These are phyloP conservation scores for Rhea americana DNA, from an alignment of 2,113 vertebrate species.

Conservation along the genomic window DNA sequence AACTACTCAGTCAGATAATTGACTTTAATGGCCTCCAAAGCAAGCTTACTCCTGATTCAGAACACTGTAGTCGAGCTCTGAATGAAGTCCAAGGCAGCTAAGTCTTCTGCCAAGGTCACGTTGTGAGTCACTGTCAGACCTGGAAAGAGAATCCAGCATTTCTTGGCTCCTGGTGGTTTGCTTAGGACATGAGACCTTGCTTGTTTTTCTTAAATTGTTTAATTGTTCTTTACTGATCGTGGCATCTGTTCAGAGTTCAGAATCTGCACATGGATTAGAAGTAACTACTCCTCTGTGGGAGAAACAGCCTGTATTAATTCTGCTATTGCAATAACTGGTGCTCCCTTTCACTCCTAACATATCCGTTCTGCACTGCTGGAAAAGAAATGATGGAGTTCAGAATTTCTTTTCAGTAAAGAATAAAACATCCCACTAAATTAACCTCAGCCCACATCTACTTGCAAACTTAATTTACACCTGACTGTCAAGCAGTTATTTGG, in stretches of 20 bases:
- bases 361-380: accelerated
- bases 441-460: constrained; percentile 25
- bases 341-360: constrained; percentile 7
- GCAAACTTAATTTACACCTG: constrained; percentile 52
- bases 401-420: background rate
- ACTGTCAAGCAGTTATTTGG: constrained; percentile 21
- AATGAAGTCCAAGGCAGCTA: constrained; percentile 29
- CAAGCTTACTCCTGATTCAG: constrained; percentile 19
- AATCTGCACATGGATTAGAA: constrained; percentile 19
- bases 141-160: constrained; percentile 31
- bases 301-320: constrained; percentile 19
- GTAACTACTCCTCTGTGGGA: background rate
- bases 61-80: constrained; percentile 37
- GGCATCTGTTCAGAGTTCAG: constrained; percentile 1
- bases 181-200: background rate
- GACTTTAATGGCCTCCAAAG: constrained; percentile 14
- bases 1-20: constrained; percentile 30
- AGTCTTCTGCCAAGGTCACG: constrained; percentile 25
- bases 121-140: constrained; percentile 41
- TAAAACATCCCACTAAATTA: constrained; percentile 43
- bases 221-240: background rate
- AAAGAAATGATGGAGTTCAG: constrained; percentile 8
- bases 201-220: constrained; percentile 40
- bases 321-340: background rate
- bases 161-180: constrained; percentile 35